phyloP scores from a whole-genome alignment of 2,888 invertebrate species.

The Chaitophorus viminalis region DNA sequence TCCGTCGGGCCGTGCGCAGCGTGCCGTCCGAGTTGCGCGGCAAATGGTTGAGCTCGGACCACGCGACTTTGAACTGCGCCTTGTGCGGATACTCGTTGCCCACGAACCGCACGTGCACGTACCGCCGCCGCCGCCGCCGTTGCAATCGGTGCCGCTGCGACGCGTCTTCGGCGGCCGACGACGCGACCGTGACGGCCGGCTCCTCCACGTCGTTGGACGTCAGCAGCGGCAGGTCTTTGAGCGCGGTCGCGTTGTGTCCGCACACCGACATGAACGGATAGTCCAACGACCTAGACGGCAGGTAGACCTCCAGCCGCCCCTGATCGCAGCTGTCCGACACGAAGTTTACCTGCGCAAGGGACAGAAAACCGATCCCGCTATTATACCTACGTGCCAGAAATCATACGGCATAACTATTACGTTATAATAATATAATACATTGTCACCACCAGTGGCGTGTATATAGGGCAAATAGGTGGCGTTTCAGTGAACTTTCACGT shows the following conservation, averaged over 20 bases:
- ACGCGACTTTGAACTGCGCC: conserved; percentile 87
- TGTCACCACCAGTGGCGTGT: too few relatives aligned
- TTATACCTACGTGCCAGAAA: too few relatives aligned
- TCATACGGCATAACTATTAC: too few relatives aligned
- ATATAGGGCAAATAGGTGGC: too few relatives aligned
- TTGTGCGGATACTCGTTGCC: conserved; percentile 82
- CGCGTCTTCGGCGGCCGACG: conserved; percentile 80
- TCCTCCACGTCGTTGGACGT: conserved; percentile 65
- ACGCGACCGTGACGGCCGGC: conserved; percentile 69
- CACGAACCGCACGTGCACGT: conserved; percentile 66
- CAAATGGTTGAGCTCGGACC: conserved; percentile 88
- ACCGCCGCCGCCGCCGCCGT: conserved; percentile 66
- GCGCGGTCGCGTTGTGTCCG: conserved; percentile 85
- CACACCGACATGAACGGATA: conserved; percentile 85
- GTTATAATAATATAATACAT: too few relatives aligned
- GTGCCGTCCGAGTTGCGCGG: conserved; percentile 86
- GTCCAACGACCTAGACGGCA: conserved; percentile 73
- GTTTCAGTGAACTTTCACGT: too few relatives aligned
- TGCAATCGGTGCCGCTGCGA: conserved; percentile 74
- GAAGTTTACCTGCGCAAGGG: conserved; percentile 70
- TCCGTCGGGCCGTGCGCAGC: conserved; percentile 23
- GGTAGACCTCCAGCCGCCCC: conserved; percentile 84
- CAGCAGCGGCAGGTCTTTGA: conserved; percentile 76
- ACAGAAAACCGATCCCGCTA: too few relatives aligned
- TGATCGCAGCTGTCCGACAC: conserved; percentile 86